phyloP scores from a whole-genome alignment of 2,113 vertebrate species.

The Pica pica region DNA sequence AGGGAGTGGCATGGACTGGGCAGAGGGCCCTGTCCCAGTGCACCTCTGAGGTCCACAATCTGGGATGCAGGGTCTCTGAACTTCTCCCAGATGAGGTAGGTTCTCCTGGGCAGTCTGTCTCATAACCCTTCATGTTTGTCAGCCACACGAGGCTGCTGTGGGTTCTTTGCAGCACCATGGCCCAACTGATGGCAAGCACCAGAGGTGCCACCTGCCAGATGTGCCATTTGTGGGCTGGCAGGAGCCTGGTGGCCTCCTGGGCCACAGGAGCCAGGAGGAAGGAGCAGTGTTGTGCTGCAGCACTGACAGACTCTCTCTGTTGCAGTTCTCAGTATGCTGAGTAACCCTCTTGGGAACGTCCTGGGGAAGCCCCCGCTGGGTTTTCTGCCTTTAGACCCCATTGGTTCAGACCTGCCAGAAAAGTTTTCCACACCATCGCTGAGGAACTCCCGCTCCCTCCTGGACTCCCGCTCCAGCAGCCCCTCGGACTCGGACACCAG shows the following conservation, averaged over 20 bases:
- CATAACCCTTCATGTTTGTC: not conserved
- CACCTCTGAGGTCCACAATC: not conserved
- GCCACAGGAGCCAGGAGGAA: not conserved
- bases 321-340: slow-evolving; percentile 82
- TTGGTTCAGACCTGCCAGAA: slow-evolving; percentile 85
- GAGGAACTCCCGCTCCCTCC: slow-evolving; percentile 82
- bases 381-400: slow-evolving; percentile 77
- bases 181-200: not conserved
- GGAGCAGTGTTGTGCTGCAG: not conserved
- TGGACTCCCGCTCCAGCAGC: slow-evolving; percentile 95
- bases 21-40: not conserved
- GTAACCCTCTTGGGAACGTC: slow-evolving; percentile 81
- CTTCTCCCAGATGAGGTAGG: not conserved
- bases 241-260: not conserved
- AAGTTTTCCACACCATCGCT: slow-evolving; percentile 84
- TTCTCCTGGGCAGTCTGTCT: not conserved
- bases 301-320: not conserved
- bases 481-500: slow-evolving; percentile 97
- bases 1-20: not conserved
- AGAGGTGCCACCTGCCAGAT: not conserved
- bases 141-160: not conserved
- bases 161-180: not conserved
- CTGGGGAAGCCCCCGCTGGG: slow-evolving; percentile 84
- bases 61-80: fast-evolving
- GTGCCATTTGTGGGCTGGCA: fast-evolving